Conservation (phyloP, 2,888 invertebrate genomes). For the Boloria selene region DNA sequence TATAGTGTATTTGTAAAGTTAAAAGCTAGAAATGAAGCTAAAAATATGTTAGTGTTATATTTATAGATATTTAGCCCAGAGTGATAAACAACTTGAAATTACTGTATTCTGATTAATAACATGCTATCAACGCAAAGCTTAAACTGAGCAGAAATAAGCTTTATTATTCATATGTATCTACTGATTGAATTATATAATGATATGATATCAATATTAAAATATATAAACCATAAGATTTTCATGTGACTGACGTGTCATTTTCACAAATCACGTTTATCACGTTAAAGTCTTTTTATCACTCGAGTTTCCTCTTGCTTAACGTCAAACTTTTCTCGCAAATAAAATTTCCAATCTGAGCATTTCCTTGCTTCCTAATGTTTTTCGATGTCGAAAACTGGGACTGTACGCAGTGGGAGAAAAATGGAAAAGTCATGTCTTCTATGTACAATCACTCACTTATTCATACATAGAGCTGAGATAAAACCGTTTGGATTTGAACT, state of each 20-base stretch:
- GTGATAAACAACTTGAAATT: no score
- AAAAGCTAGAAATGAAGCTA: no score
- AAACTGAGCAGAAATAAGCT: neutral
- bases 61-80: no score
- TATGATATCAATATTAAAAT: constrained; percentile 36
- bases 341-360: constrained; percentile 60
- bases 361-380: constrained; percentile 51
- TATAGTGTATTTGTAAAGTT: no score
- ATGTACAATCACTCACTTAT: constrained; percentile 35
- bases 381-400: constrained; percentile 43
- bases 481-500: constrained; percentile 12
- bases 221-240: constrained; percentile 27
- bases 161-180: neutral
- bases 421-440: constrained; percentile 68
- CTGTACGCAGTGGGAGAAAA: constrained; percentile 50
- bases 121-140: no score
- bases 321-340: constrained; percentile 49
- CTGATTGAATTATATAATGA: constrained; percentile 21
- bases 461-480: constrained; percentile 26
- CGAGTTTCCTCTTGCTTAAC: constrained; percentile 42
- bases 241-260: constrained; percentile 50
- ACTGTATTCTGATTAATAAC: no score
- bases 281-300: constrained; percentile 50
- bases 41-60: no score
- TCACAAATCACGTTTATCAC: constrained; percentile 62